These are phyloP conservation scores for Hypomecis atomaria DNA, from an alignment of 2,888 invertebrate genomes.

Conservation along the genomic window DNA sequence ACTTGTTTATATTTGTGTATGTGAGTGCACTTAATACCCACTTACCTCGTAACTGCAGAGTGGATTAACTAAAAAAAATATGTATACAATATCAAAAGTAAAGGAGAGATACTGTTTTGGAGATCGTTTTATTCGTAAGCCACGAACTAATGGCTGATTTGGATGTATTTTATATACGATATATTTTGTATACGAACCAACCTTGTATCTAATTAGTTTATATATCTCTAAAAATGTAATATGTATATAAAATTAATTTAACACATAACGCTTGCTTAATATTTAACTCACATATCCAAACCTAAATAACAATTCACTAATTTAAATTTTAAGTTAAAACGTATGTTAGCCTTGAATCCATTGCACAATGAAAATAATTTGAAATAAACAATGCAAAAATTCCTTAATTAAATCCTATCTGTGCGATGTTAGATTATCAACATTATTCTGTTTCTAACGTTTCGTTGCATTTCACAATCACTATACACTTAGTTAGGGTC, in stretches of 20 bases:
- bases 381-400: slow-evolving; percentile 34
- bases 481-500: slow-evolving; percentile 39
- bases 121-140: neutral
- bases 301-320: slow-evolving; percentile 10
- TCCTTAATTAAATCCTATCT: slow-evolving; percentile 44
- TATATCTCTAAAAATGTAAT: slow-evolving; percentile 8
- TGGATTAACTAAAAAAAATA: too few relatives aligned
- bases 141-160: neutral
- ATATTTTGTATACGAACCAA: too few relatives aligned
- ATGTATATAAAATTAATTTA: neutral
- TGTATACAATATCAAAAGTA: too few relatives aligned
- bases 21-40: too few relatives aligned
- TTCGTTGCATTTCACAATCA: slow-evolving; percentile 40
- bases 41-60: too few relatives aligned
- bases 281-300: slow-evolving; percentile 6
- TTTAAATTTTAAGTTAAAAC: slow-evolving; percentile 9
- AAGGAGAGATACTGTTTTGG: neutral
- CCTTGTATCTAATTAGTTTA: slow-evolving; percentile 12
- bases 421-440: slow-evolving; percentile 58
- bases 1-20: too few relatives aligned
- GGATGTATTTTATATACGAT: too few relatives aligned
- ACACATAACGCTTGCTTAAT: slow-evolving; percentile 10
- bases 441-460: slow-evolving; percentile 43
- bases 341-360: slow-evolving; percentile 29
- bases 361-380: slow-evolving; percentile 37